These are phyloP conservation scores for Muricea muricata DNA, from an alignment of 92 coral and sea anemone genomes.

Conservation along the genomic window DNA sequence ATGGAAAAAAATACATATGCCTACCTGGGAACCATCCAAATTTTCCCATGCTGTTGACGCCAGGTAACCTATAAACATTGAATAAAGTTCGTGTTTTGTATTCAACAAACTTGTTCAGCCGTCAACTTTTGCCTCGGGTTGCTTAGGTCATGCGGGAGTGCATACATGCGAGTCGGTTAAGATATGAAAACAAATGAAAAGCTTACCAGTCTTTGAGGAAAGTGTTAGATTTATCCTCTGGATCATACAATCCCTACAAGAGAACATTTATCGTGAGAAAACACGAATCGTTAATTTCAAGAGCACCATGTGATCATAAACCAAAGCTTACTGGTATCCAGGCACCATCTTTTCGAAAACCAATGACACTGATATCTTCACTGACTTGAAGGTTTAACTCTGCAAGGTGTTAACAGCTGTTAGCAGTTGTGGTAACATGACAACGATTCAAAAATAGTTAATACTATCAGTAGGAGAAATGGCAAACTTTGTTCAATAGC, in stretches of 20 bases:
- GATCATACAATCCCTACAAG: constrained; percentile 75
- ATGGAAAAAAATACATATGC: no score
- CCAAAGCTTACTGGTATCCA: constrained; percentile 89
- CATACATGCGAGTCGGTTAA: no score
- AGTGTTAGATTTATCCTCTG: background rate
- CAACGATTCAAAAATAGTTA: no score
- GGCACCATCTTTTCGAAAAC: constrained; percentile 72
- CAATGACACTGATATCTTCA: constrained; percentile 89
- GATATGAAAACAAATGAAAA: no score
- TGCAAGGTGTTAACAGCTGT: background rate
- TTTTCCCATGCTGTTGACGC: constrained; percentile 84
- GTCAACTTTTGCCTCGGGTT: no score
- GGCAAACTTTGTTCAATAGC: no score
- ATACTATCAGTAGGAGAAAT: no score
- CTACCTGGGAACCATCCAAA: constrained; percentile 94
- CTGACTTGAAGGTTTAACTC: constrained; percentile 79
- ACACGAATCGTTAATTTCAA: no score
- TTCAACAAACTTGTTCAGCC: no score
- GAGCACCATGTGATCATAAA: no score
- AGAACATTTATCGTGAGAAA: background rate
- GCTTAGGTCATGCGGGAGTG: no score
- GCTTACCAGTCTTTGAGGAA: constrained; percentile 82
- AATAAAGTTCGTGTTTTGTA: background rate
- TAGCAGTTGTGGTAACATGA: background rate
- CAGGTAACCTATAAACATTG: constrained; percentile 82